Percentiles rank a stretch among this genome's conserved stretches.
These are phyloP conservation scores for Synergus japonicus DNA, from an alignment of 2,888 invertebrate genomes.

Conservation along the genomic window DNA sequence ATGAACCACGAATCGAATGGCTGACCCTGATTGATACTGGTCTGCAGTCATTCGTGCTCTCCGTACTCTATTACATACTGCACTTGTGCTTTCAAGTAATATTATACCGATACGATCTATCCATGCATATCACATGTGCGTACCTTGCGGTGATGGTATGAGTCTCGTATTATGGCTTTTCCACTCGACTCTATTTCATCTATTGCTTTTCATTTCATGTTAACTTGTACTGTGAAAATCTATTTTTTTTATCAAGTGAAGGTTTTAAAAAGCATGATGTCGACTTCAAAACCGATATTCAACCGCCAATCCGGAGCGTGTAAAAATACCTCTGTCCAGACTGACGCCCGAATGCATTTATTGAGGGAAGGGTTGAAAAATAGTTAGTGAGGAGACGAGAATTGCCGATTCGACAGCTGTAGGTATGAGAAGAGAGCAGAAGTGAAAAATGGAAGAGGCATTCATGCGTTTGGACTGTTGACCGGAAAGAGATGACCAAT, in stretches of 20 bases:
- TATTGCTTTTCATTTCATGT: too few species aligned
- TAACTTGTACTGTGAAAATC: neutral
- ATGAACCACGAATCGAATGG: neutral
- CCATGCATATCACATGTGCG: neutral
- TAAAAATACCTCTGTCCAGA: neutral
- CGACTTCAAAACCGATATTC: neutral
- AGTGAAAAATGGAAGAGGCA: conserved; percentile 32
- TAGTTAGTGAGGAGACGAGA: conserved; percentile 25
- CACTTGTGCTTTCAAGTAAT: neutral
- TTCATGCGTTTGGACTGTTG: conserved; percentile 28
- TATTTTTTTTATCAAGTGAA: too few species aligned
- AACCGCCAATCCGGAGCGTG: neutral
- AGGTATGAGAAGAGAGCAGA: conserved; percentile 18
- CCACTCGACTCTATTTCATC: neutral
- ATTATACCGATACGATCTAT: neutral
- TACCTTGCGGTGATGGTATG: neutral
- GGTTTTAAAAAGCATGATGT: neutral
- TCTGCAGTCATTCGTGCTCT: neutral
- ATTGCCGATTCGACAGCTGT: conserved; percentile 1
- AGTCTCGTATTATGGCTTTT: neutral
- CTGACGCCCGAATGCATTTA: conserved; percentile 4
- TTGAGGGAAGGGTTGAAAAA: conserved; percentile 24
- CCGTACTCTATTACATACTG: neutral
- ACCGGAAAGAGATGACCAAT: conserved; percentile 39
- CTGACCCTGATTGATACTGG: conserved; percentile 5